Base-by-base conservation (phyloP, 2,888 invertebrate species). In the Rotaria macrura region DNA sequence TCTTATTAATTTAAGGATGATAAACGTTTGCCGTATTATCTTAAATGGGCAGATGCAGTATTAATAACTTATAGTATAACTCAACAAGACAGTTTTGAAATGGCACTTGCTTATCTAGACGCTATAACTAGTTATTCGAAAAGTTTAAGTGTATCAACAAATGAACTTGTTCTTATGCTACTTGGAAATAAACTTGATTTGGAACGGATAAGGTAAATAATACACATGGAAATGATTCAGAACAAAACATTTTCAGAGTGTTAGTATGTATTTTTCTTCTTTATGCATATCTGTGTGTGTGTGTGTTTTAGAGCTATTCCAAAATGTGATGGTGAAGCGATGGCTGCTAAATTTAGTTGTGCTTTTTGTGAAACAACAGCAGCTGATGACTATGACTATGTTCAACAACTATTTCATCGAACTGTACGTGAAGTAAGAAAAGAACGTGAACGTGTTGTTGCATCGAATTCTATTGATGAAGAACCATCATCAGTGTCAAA, bases 21-120 rank as follows among this genome's bases (percentile, higher is more conserved):
- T 86, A 89, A 89, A 57, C 89, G 91, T 86, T 89, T 90, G 4
- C 89, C 89, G 40, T 88, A 91, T 23, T 92, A 91, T 88, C 88
- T 91, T 54, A 89, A 90, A 86, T 92, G 92, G 92, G 91, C 92
- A 7, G 91, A 91, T 88, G 90, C 90, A 10, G 91, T 90, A 87
- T 88, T 92, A 20, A 89, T 92, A 17, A 91, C 92, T 7, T 92
- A 92, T 89, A 91, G 91, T 88, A 91, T 92, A 55, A 92, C 91
- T 34, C 90, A 89, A 87, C 88, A 90, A 79, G 87, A 88, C 34
- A 91, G 90, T 87, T 91, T 91, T 87, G 90, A 91, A 85, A 88
- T 89, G 85, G 91, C 91, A 14, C 89, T 90, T 85, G 89, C 89
- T 29, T 90, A 91, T 87, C 88, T 92, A 86, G 90, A 90, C 83